A percentile compares a stretch with the other conserved stretches of the same genome.
Evolutionary conservation across 2,797 vertebrate genomes (phyloP).

Genomic region (Platyrinchus mystaceus): DNA sequence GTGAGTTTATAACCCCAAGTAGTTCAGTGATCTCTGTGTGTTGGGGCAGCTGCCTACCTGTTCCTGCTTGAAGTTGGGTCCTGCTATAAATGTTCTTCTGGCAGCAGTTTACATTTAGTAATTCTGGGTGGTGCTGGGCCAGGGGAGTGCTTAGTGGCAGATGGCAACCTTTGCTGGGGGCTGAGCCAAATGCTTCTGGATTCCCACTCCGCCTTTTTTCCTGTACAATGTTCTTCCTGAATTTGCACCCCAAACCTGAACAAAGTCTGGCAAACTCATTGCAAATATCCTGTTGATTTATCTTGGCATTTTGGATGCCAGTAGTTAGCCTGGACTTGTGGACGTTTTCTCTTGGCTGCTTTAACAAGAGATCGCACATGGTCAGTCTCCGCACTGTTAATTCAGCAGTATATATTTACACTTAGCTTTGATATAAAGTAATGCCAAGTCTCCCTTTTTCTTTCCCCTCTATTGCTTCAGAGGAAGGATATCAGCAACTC

Average conservation of each 20-base stretch:
- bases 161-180: neutral
- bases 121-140: neutral
- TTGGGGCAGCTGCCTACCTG: neutral
- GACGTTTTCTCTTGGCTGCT: neutral
- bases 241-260: neutral
- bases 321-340: neutral
- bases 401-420: neutral
- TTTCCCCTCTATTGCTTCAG: slow-evolving; percentile 17
- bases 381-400: neutral
- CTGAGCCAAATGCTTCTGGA: neutral
- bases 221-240: neutral
- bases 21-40: neutral
- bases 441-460: neutral
- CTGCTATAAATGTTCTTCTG: neutral
- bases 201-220: neutral
- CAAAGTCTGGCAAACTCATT: neutral
- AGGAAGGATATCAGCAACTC: neutral
- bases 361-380: neutral
- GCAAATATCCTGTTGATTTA: neutral
- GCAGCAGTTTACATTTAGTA: neutral
- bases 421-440: neutral
- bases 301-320: neutral
- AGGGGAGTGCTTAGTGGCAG: neutral
- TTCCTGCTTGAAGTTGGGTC: neutral
- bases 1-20: neutral